Evolutionary conservation across 2,797 vertebrate genomes (phyloP).

Genomic region (Catostomus latipinnis): DNA sequence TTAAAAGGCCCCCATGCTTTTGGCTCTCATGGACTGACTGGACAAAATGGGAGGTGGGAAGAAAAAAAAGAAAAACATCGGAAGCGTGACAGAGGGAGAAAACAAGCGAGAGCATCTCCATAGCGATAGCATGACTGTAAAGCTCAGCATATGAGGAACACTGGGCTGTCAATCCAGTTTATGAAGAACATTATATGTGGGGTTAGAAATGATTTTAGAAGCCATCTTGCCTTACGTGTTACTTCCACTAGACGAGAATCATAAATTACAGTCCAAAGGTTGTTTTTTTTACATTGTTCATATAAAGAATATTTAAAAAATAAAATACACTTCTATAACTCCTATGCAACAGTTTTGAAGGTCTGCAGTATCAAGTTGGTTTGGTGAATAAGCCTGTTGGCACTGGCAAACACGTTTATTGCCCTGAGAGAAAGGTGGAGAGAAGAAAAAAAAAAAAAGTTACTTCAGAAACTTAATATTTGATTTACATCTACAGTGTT

Average conservation of each 20-base stretch:
- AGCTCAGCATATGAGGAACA: slow-evolving; percentile 78
- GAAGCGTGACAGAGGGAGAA: slow-evolving; percentile 4
- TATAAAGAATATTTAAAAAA: slow-evolving; percentile 84
- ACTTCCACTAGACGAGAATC: slow-evolving; percentile 77
- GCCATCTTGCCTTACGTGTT: slow-evolving; percentile 79
- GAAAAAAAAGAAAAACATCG: slow-evolving; percentile 25
- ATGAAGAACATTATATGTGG: slow-evolving; percentile 42
- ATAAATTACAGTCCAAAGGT: slow-evolving; percentile 89
- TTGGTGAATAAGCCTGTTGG: slow-evolving; percentile 96
- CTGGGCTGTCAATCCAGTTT: slow-evolving; percentile 78
- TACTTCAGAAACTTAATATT: neutral
- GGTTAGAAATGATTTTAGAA: slow-evolving; percentile 38
- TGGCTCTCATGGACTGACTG: slow-evolving; percentile 88
- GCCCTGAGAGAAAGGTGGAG: slow-evolving; percentile 73
- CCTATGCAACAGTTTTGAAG: slow-evolving; percentile 91
- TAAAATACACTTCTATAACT: slow-evolving; percentile 79
- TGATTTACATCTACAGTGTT: neutral
- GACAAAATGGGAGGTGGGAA: slow-evolving; percentile 67
- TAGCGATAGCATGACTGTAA: slow-evolving; percentile 17
- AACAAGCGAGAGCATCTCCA: slow-evolving; percentile 20
- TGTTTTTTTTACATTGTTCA: slow-evolving; percentile 82
- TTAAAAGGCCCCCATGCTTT: slow-evolving; percentile 69
- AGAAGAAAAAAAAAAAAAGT: slow-evolving; percentile 7
- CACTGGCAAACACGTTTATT: slow-evolving; percentile 95
- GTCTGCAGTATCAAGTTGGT: slow-evolving; percentile 98